Conservation (phyloP, 2,888 invertebrate genomes). For the Dynastes grantii region DNA sequence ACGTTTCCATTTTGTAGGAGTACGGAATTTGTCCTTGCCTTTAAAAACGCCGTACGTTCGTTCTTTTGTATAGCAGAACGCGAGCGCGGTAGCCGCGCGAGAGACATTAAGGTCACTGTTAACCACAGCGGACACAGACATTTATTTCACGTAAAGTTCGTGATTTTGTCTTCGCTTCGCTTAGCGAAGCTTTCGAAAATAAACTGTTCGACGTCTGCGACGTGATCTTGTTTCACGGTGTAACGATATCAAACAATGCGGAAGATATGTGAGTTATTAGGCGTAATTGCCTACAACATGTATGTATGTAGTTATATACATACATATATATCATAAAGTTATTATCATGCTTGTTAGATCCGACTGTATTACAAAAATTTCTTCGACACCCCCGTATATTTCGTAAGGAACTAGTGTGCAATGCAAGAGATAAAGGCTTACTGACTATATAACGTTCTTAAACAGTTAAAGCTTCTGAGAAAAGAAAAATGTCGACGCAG, state of each 20-base stretch:
- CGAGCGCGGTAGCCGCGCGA: constrained; percentile 22
- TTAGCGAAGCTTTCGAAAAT: constrained; percentile 32
- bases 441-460: too few relatives aligned
- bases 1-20: constrained; percentile 35
- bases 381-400: constrained; percentile 8
- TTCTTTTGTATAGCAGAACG: constrained; percentile 40
- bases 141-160: constrained; percentile 37
- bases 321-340: background rate
- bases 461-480: too few relatives aligned
- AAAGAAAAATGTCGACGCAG: too few relatives aligned
- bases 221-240: constrained; percentile 32
- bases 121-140: constrained; percentile 26
- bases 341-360: constrained; percentile 5
- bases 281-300: constrained; percentile 21
- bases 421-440: too few relatives aligned
- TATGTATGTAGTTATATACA: background rate
- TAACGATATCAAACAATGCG: constrained; percentile 44
- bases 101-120: constrained; percentile 49
- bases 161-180: constrained; percentile 38
- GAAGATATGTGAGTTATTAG: constrained; percentile 41
- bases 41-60: constrained; percentile 48
- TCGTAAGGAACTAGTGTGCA: background rate
- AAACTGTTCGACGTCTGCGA: background rate
- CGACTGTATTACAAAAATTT: constrained; percentile 4
- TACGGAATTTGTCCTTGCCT: constrained; percentile 49